Evolutionary conservation across 2,797 vertebrate species (phyloP), one percentile per base, ranked within the genome.

Genomic region (Urocyon cinereoargenteus): DNA sequence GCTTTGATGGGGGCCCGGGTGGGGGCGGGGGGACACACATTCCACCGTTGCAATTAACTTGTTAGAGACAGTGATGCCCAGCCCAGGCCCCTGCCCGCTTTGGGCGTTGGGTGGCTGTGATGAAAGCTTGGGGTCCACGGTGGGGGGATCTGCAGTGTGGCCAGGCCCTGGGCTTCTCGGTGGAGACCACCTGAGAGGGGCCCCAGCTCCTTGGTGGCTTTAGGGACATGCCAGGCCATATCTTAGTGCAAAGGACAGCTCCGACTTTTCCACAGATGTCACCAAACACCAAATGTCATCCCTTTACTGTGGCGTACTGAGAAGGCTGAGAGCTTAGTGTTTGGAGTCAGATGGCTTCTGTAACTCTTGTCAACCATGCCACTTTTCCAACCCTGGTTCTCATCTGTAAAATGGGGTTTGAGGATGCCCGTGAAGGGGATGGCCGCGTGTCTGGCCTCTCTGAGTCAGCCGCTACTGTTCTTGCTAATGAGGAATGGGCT

Each of bases 21-120:
- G 4, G 68, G 57, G 36, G 34, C 13, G 15, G 49, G 86, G 86
- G 95, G 92, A 94, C 91, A 66, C 15, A 87, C 64, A 8, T 36
- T 94, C 94, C 53, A 77, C 96, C 83, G 70, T 93, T 75, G 84
- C 83, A 95, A 97, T 97, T 94, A 98, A 84, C 94, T 96, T 34
- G 51, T 92, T 96, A 89, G 85, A 83, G 75, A 86, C 75, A 55
- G n/a, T 73, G 81, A 53, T 16, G 59, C 93, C 96, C 92, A 86
- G 94, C 92, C 59, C 91, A 85, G 68, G 72, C 90, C 95, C 3
- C 87, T 93, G 85, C 85, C 94, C 95, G 85, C 78, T 89, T 68
- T 97, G 82, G 92, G 75, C 55, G 36, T 91, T 24, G 78, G 83
- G 83, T 78, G 16, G 68, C 13, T 12, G 22, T 49, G 68, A 86